A percentile compares a stretch with the other conserved stretches of the same genome.
These are phyloP conservation scores for Anthrax anthrax DNA, from an alignment of 2,888 invertebrate species.

Conservation along the genomic window DNA sequence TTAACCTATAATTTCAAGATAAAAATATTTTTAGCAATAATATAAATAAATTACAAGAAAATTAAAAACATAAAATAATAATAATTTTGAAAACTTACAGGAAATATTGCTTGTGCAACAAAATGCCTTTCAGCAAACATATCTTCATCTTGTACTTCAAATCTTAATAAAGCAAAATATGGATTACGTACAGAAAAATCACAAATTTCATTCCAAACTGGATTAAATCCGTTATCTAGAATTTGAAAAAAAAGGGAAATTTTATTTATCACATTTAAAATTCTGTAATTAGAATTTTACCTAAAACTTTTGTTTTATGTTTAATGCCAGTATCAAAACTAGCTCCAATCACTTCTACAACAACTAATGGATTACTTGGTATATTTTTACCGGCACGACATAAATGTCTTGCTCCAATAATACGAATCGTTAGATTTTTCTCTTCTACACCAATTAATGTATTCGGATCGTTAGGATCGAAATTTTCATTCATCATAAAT, in stretches of 20 bases:
- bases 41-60: background rate
- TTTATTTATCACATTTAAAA: background rate
- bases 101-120: slow-evolving; percentile 90
- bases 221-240: slow-evolving; percentile 90
- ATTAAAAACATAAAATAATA: background rate
- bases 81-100: slow-evolving; percentile 38
- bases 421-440: slow-evolving; percentile 51
- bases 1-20: slow-evolving; percentile 44
- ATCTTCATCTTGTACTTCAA: slow-evolving; percentile 88
- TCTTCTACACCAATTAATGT: slow-evolving; percentile 45
- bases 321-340: slow-evolving; percentile 75
- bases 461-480: slow-evolving; percentile 60
- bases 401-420: slow-evolving; percentile 84
- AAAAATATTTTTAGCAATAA: background rate
- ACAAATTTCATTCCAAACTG: slow-evolving; percentile 79
- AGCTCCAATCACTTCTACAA: slow-evolving; percentile 79
- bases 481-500: slow-evolving; percentile 67
- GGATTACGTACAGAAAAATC: slow-evolving; percentile 72
- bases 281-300: slow-evolving; percentile 40
- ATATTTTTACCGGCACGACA: slow-evolving; percentile 70
- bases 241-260: slow-evolving; percentile 7
- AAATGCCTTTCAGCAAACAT: slow-evolving; percentile 95
- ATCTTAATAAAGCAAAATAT: slow-evolving; percentile 68
- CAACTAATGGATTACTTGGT: slow-evolving; percentile 74
- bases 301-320: slow-evolving; percentile 68